Base-by-base conservation (phyloP, 2,797 vertebrate genomes). In the Leontocebus nigricollis region DNA sequence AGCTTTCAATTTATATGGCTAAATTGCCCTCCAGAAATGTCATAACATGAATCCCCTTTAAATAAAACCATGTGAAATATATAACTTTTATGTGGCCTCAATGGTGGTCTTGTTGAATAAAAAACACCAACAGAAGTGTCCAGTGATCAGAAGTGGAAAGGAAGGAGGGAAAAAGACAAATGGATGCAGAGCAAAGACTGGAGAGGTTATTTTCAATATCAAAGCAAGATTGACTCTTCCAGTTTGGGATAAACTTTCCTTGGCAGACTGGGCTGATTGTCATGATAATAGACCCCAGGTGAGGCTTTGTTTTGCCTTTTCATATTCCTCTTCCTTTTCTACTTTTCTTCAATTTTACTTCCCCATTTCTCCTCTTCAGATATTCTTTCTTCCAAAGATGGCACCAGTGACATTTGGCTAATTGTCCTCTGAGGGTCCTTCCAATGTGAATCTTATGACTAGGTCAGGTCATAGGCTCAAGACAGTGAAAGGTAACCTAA, bases 31-130 rank as follows among this genome's bases (percentile, higher is more conserved):
- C 55, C 44, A 93, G 93, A 86, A 96, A 93, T 92, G 44, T 91
- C 80, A 59, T 75, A 88, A 72, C 27, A 50, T 33, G 33, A 79
- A 76, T 48, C 86, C 9, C 93, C 7, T 86, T 86, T 76, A 88
- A 95, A 67, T 89, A 86, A 95, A 91, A 89, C 26, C 79, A 57
- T 41, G 76, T n/a, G 83, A 91, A 88, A 77, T 50, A 27, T 8
- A 7, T 27, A 15, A 20, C 44, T 94, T 90, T 88, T n/a, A 76
- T 93, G 90, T 77, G 59, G 13, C 0, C 1, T 17, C 26, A 36
- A 64, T 76, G 61, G 52, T 81, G 86, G 14, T 93, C 48, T 72
- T 89, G 1, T 94, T 85, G 82, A 92, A 90, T 94, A 30, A 92
- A 50, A 95, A 95, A 73, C 36, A 84, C 24, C 55, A 90, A 14